These are phyloP conservation scores for Ashinkailepas kermadecensis DNA, from an alignment of 2,888 invertebrate genomes.

Conservation along the genomic window DNA sequence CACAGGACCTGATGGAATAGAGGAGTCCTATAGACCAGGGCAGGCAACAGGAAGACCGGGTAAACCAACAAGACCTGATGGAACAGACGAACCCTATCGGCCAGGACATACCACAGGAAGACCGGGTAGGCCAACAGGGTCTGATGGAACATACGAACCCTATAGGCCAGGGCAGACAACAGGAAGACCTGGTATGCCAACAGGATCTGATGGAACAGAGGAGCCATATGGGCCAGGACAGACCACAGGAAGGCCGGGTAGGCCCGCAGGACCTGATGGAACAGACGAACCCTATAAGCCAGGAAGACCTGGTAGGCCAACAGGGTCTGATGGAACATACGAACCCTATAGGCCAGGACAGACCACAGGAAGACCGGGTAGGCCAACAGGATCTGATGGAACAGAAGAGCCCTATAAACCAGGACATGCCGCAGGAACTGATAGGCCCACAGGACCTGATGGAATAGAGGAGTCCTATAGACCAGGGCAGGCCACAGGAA, in stretches of 20 bases:
- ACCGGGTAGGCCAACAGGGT: not conserved
- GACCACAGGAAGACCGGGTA: not conserved
- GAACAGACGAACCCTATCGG: not conserved
- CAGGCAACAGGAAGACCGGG: not conserved
- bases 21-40: not conserved
- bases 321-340: not conserved
- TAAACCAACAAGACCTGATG: not conserved
- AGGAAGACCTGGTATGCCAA: not conserved
- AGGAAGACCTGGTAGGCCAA: not conserved
- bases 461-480: not conserved
- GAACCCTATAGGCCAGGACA: not conserved
- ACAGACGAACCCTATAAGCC: not conserved
- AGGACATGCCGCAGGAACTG: no score
- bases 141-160: not conserved
- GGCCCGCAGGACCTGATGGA: not conserved
- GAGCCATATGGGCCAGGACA: not conserved
- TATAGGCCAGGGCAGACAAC: not conserved
- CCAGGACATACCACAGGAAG: not conserved
- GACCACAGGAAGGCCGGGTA: not conserved
- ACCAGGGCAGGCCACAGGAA: no score
- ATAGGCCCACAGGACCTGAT: no score
- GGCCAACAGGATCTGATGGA: no score
- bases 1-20: not conserved
- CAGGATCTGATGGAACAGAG: not conserved
- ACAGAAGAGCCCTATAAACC: no score